Conservation (phyloP, 2,113 vertebrate genomes). For the Oostethus manadensis region DNA sequence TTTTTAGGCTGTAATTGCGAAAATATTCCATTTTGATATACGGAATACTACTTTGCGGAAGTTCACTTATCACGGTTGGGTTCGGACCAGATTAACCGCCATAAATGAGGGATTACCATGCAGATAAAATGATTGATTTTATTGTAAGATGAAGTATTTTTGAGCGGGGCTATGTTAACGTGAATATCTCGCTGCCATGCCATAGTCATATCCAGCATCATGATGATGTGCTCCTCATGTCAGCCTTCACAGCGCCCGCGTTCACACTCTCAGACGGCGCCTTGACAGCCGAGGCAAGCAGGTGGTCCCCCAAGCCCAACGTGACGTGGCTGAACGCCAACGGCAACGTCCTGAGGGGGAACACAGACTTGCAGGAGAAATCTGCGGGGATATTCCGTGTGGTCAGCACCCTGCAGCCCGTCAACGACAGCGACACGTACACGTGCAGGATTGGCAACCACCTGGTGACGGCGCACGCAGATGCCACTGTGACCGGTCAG, state of each 20-base stretch:
- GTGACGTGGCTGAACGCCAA: constrained; percentile 27
- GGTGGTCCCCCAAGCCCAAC: constrained; percentile 46
- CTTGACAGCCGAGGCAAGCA: constrained; percentile 24
- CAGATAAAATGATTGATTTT: no score
- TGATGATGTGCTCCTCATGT: not conserved
- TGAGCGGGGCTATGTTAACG: no score
- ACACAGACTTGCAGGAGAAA: not conserved
- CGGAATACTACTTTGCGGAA: no score
- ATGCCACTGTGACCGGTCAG: constrained; percentile 37
- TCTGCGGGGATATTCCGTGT: constrained; percentile 18
- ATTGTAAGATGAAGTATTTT: no score
- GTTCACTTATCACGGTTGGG: no score
- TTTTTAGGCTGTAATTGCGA: no score
- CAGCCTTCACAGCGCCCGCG: constrained; percentile 44
- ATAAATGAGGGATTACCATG: no score
- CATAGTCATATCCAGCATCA: no score
- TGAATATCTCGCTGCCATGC: no score
- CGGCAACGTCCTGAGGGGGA: constrained; percentile 4
- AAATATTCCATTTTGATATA: no score
- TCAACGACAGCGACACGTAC: constrained; percentile 16
- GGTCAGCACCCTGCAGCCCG: constrained; percentile 2
- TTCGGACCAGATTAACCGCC: no score
- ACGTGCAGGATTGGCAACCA: constrained; percentile 34
- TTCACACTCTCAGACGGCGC: constrained; percentile 3
- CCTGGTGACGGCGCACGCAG: constrained; percentile 19